Percentiles rank a stretch among this genome's conserved stretches.
Evolutionary conservation across 2,113 vertebrate genomes (phyloP).

Genomic region (Indicator maculatus): DNA sequence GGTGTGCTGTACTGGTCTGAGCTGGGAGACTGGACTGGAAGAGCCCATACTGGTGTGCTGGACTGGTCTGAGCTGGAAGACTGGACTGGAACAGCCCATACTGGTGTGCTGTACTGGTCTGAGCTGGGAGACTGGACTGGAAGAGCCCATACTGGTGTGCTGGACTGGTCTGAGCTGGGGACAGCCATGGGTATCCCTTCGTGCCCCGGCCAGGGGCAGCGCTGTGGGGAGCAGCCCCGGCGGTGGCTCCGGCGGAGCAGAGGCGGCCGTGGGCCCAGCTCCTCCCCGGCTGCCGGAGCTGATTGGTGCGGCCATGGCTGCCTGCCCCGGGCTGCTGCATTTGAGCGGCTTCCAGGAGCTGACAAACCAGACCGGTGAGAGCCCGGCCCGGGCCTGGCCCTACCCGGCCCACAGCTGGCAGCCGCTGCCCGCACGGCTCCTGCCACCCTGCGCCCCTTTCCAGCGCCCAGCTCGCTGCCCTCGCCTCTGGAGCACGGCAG

Average conservation of each 20-base stretch:
- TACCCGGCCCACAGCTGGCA: neutral
- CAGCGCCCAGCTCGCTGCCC: neutral
- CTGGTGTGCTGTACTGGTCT: neutral
- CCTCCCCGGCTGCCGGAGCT: neutral
- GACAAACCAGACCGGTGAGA: constrained; percentile 38
- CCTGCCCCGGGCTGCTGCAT: constrained; percentile 15
- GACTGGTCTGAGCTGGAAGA: neutral
- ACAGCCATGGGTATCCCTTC: neutral
- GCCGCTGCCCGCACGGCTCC: neutral
- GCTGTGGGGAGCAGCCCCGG: neutral
- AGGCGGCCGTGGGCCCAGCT: constrained; percentile 15
- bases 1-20: neutral
- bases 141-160: neutral
- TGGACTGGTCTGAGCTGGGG: neutral
- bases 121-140: neutral
- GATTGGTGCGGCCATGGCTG: constrained; percentile 16
- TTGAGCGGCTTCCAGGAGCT: constrained; percentile 19
- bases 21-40: neutral
- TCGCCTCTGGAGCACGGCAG: neutral
- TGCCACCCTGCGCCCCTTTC: neutral
- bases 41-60: neutral
- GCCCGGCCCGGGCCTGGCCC: neutral
- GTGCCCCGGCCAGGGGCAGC: rapidly evolving
- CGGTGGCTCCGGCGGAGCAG: neutral
- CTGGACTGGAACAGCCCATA: neutral